Percentiles rank a stretch among this genome's conserved stretches.
Evolutionary conservation across 2,888 invertebrate species (phyloP).

Genomic region (Ommatoiulus sabulosus): DNA sequence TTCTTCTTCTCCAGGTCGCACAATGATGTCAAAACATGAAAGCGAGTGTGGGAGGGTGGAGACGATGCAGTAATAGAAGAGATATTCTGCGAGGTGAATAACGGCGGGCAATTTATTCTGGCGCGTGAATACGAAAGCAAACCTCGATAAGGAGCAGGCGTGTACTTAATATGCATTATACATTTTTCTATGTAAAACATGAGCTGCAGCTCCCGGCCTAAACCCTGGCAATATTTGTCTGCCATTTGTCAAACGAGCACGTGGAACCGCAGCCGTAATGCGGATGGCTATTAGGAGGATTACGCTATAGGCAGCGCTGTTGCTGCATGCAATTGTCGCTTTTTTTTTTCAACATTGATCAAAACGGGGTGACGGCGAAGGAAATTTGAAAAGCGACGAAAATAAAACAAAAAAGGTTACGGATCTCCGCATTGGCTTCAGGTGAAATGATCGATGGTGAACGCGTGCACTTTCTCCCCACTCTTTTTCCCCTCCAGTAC

Average conservation of each 20-base stretch:
- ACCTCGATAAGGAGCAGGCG: neutral
- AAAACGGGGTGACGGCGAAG: neutral
- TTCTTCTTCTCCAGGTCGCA: neutral
- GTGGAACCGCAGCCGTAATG: neutral
- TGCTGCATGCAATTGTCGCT: too few species aligned
- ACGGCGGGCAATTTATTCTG: neutral
- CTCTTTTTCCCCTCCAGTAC: neutral
- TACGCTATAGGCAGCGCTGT: neutral
- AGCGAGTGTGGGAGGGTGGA: neutral
- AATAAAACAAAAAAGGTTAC: neutral
- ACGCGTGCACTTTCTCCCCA: neutral
- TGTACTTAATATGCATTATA: neutral
- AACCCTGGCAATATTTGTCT: conserved; percentile 7
- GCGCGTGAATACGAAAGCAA: neutral
- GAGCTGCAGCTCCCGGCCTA: neutral
- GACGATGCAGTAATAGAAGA: neutral
- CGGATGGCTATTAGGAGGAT: too few species aligned
- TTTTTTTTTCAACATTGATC: neutral
- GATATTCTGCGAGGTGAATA: neutral
- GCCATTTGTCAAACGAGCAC: conserved; percentile 13
- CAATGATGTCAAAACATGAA: neutral
- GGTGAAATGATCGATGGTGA: conserved; percentile 5
- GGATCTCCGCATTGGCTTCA: neutral
- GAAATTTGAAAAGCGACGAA: conserved; percentile 26
- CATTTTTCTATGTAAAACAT: neutral